These are phyloP conservation scores for Crioceris asparagi DNA, from an alignment of 2,888 invertebrate species.

Conservation along the genomic window DNA sequence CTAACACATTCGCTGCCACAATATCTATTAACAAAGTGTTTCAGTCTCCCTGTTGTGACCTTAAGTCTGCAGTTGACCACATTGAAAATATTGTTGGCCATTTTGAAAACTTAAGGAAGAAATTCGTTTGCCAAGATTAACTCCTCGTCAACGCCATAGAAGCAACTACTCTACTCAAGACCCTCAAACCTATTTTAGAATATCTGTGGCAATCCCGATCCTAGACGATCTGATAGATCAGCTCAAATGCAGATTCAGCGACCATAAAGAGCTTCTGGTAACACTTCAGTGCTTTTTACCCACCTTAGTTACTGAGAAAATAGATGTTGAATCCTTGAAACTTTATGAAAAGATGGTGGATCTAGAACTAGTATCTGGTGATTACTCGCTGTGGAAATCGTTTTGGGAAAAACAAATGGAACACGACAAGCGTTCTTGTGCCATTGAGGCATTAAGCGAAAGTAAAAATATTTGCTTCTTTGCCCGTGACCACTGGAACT, in stretches of 20 bases:
- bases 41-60: slow-evolving; percentile 1
- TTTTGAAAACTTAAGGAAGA: too few species aligned
- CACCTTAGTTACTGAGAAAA: too few species aligned
- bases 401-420: not conserved
- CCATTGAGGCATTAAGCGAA: not conserved
- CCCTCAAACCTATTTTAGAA: not conserved
- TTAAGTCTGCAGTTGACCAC: not conserved
- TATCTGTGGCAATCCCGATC: not conserved
- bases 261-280: not conserved
- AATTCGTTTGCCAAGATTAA: too few species aligned
- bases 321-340: too few species aligned
- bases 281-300: too few species aligned
- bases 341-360: too few species aligned
- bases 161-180: not conserved
- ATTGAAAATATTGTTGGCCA: not conserved
- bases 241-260: not conserved
- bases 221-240: not conserved
- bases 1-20: too few species aligned
- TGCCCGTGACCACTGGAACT: slow-evolving; percentile 1
- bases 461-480: slow-evolving; percentile 1
- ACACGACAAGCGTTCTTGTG: not conserved
- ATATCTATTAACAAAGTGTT: not conserved
- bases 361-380: too few species aligned
- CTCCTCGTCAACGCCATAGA: too few species aligned
- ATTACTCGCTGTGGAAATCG: not conserved